phyloP scores from a whole-genome alignment of 2,113 vertebrate species.

The Edolisoma coerulescens region DNA sequence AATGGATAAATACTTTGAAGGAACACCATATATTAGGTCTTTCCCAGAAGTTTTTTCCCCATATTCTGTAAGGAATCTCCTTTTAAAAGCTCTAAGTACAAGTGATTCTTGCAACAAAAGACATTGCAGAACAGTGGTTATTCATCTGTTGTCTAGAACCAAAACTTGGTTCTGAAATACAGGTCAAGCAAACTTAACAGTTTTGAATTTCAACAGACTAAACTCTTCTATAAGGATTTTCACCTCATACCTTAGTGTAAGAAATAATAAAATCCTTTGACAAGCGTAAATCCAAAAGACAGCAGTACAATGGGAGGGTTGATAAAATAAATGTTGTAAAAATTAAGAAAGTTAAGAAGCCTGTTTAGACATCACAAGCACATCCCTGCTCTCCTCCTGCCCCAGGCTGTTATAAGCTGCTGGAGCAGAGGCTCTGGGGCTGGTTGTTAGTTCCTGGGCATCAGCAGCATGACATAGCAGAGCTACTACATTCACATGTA shows the following conservation, averaged over 20 bases:
- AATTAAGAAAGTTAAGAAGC: neutral
- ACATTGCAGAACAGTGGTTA: neutral
- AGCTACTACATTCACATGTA: neutral
- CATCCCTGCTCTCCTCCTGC: neutral
- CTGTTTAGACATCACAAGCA: neutral
- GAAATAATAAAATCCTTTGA: neutral
- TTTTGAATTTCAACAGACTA: neutral
- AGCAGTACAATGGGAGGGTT: accelerated
- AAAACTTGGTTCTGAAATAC: neutral
- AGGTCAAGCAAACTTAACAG: neutral
- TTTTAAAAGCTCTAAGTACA: neutral
- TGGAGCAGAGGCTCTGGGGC: neutral
- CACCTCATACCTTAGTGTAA: neutral
- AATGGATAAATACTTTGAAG: neutral
- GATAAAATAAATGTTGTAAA: neutral
- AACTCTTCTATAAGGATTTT: neutral
- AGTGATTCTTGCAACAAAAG: neutral
- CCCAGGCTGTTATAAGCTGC: neutral
- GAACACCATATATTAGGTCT: neutral
- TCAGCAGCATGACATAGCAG: neutral
- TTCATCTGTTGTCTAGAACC: neutral
- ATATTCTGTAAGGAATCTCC: neutral
- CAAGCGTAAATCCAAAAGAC: neutral
- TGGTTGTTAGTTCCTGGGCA: neutral
- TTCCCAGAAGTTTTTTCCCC: neutral